Percentiles rank a stretch among this genome's conserved stretches.
Evolutionary conservation across 2,888 invertebrate genomes (phyloP).

Genomic region (Euplexia lucipara): DNA sequence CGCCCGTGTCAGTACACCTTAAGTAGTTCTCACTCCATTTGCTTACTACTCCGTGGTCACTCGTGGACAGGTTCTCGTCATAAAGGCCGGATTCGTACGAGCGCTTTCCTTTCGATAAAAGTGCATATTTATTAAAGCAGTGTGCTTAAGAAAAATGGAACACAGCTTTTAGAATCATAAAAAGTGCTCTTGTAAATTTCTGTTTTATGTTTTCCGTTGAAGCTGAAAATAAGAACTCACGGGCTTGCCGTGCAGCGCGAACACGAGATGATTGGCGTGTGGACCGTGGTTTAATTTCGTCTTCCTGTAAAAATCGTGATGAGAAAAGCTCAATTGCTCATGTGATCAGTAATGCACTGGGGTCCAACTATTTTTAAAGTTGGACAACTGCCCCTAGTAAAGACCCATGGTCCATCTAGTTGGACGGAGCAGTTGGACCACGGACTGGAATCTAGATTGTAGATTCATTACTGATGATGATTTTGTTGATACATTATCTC

Average conservation of each 20-base stretch:
- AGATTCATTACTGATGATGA: no score
- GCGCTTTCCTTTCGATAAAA: neutral
- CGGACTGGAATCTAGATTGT: no score
- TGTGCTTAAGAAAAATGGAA: no score
- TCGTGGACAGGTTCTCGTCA: neutral
- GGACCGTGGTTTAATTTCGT: neutral
- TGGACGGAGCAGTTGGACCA: no score
- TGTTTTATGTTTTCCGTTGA: neutral
- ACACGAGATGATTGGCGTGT: neutral
- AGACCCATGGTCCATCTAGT: no score
- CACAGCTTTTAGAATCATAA: neutral
- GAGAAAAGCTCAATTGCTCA: neutral
- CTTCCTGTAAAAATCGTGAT: constrained; percentile 6
- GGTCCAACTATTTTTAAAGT: no score
- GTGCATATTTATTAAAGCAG: neutral
- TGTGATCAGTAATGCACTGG: no score
- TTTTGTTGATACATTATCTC: no score
- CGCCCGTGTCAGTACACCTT: neutral
- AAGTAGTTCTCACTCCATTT: constrained; percentile 30
- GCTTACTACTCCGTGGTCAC: constrained; percentile 32
- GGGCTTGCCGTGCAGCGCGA: neutral
- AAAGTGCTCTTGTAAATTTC: neutral
- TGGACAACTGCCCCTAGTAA: no score
- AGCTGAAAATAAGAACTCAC: constrained; percentile 12
- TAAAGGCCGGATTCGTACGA: neutral